phyloP scores from a whole-genome alignment of 2,113 vertebrate genomes.

The Setophaga kirtlandii region DNA sequence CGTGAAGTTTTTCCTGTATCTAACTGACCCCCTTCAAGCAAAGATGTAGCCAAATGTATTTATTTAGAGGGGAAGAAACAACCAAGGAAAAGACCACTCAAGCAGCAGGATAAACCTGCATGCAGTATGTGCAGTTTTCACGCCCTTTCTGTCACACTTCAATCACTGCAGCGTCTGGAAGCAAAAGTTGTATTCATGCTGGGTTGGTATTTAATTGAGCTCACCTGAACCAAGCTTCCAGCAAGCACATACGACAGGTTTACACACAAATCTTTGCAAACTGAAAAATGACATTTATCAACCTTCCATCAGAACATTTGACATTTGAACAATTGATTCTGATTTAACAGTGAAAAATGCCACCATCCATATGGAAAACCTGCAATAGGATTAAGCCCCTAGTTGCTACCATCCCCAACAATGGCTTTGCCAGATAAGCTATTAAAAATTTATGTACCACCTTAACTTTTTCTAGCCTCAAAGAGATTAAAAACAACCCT shows the following conservation, averaged over 20 bases:
- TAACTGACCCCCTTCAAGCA: background rate
- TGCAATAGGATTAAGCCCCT: background rate
- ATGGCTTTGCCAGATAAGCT: background rate
- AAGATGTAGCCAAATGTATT: background rate
- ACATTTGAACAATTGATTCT: constrained; percentile 41
- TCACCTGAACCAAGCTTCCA: constrained; percentile 19
- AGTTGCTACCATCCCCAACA: background rate
- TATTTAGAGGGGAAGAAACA: background rate
- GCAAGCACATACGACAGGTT: background rate
- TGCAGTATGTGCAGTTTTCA: background rate
- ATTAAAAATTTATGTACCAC: background rate
- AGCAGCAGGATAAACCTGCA: background rate
- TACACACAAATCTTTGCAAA: background rate
- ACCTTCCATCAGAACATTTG: background rate
- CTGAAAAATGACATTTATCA: constrained; percentile 49
- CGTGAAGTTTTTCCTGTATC: background rate
- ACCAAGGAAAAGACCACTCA: background rate
- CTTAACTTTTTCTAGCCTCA: background rate
- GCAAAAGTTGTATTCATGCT: background rate
- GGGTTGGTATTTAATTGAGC: constrained; percentile 35
- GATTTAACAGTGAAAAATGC: constrained; percentile 20
- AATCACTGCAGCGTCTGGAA: background rate
- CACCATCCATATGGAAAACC: background rate
- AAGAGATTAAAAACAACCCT: background rate
- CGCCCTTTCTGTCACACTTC: background rate